phyloP scores from a whole-genome alignment of 1,140 invertebrate genomes.

The Drosophila sucinea region DNA sequence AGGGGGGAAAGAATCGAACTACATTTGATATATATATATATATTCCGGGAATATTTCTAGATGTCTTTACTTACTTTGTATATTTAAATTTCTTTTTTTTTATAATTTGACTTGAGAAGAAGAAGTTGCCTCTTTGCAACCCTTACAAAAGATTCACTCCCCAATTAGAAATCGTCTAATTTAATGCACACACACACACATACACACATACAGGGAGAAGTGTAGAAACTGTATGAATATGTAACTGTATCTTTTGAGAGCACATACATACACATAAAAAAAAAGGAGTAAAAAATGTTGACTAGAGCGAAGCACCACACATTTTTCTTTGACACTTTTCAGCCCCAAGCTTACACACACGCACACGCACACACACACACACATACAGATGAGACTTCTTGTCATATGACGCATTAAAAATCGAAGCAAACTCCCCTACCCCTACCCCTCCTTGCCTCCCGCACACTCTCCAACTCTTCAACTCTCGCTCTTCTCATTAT shows the following conservation, averaged over 20 bases:
- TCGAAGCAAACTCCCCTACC: conserved; percentile 53
- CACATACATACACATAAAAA: conserved; percentile 10
- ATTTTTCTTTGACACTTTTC: conserved; percentile 74
- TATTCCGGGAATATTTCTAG: too few species aligned
- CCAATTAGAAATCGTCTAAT: conserved; percentile 70
- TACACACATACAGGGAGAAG: background rate
- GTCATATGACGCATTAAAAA: conserved; percentile 77
- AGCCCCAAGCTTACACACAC: conserved; percentile 31
- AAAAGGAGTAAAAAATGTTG: conserved; percentile 29
- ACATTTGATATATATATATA: too few species aligned
- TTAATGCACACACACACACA: conserved; percentile 52
- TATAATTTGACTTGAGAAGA: too few species aligned
- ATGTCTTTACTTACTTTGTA: too few species aligned
- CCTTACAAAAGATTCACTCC: conserved; percentile 16
- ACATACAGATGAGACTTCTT: conserved; percentile 20
- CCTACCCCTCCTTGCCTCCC: background rate
- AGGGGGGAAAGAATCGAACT: too few species aligned
- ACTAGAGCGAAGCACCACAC: conserved; percentile 8
- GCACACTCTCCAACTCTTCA: background rate
- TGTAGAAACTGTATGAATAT: conserved; percentile 27
- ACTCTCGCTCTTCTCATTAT: background rate
- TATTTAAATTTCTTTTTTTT: too few species aligned
- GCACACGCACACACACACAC: background rate
- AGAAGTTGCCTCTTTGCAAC: background rate
- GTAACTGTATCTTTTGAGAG: conserved; percentile 49